Base-by-base conservation (phyloP, 2,888 invertebrate species). In the Hyles lineata region DNA sequence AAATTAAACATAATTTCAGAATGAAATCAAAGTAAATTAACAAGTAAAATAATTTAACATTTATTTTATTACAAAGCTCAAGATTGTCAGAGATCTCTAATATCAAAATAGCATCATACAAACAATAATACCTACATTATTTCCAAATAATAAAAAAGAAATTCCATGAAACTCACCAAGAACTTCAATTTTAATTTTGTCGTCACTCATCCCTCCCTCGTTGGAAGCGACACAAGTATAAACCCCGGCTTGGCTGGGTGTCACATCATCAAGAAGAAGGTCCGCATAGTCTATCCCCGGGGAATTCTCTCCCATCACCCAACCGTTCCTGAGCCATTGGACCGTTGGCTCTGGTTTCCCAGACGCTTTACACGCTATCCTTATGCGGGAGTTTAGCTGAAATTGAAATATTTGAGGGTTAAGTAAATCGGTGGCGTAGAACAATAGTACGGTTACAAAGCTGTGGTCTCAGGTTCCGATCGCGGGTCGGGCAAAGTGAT, bases 321-420 rank as follows among this genome's bases (percentile, higher is more conserved):
- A 76, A 0, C 95, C 95, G 75, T 94, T 95, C 74, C 95, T 93
- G 62, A 95, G 87, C 96, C 97, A 97, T 69, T 94, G 92, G 75
- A 96, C 92, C 5, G 87, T 87, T 0, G 96, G 96, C 0, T 82
- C 67, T 0, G 96, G 96, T 74, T 94, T 92, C 1, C 96, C 96
- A n/a, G 88, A 84, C 0, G 95, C 95, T 73, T 92, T 90, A 82
- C 96, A 96, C 0, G 92, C 86, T 75, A 95, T 78, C 17, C 92
- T 87, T 1, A 85, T 78, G 17, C 81, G 84, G 5, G 87, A 82
- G 15, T 88, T 89, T 71, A 87, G 80, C 92, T 94, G 78, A 59
- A 89, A 63, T 11, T 19, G 85, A 43, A 43, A 43, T 43, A 15
- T 43, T 43, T 11, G 15, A 43, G 15, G 15, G 15, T 43, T 15